Percentiles rank a stretch among this genome's conserved stretches.
phyloP scores from a whole-genome alignment of 2,888 invertebrate species.

The Cyaniris semiargus region DNA sequence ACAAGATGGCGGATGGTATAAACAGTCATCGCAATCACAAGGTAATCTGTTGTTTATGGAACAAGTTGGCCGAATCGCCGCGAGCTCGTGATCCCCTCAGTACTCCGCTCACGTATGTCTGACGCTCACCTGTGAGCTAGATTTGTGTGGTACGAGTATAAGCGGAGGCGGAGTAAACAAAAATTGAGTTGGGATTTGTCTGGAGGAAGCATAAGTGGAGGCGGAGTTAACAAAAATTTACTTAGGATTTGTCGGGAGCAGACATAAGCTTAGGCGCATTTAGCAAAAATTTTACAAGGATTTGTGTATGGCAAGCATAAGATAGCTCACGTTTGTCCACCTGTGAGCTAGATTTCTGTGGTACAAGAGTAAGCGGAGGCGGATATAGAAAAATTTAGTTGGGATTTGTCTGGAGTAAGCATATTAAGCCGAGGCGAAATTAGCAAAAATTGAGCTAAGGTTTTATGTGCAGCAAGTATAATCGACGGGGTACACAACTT shows the following conservation, averaged over 20 bases:
- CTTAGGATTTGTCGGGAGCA: not conserved
- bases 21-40: not conserved
- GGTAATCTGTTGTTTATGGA: constrained; percentile 16
- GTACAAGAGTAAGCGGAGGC: not conserved
- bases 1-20: not conserved
- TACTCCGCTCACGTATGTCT: constrained; percentile 42
- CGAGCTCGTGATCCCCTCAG: constrained; percentile 34
- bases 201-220: not conserved
- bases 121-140: constrained; percentile 55
- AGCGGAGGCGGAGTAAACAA: not conserved
- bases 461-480: too few relatives aligned
- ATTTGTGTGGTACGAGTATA: constrained; percentile 40
- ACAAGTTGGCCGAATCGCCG: not conserved
- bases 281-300: not conserved
- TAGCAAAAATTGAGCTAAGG: too few relatives aligned
- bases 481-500: too few relatives aligned
- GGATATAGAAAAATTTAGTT: not conserved
- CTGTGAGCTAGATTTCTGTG: too few relatives aligned
- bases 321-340: too few relatives aligned
- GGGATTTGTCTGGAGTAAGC: too few relatives aligned
- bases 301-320: too few relatives aligned
- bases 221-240: not conserved
- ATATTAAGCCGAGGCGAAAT: too few relatives aligned
- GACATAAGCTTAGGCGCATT: not conserved
- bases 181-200: not conserved